Evolutionary conservation across 92 coral and sea anemone species (phyloP).

Genomic region (Heteractis magnifica): DNA sequence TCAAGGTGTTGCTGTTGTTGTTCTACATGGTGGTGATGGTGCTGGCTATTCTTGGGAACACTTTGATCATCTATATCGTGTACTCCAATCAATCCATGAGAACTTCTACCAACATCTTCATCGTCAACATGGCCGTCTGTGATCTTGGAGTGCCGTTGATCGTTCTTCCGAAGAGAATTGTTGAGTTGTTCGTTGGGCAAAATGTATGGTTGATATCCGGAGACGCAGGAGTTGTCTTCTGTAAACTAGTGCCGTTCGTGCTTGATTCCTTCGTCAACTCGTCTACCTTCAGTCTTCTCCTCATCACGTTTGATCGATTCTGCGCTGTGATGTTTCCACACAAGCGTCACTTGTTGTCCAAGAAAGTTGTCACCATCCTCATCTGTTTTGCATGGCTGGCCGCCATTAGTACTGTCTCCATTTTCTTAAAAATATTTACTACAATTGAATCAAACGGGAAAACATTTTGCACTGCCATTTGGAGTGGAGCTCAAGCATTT

Average conservation of each 20-base stretch:
- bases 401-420: background rate
- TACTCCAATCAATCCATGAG: conserved; percentile 56
- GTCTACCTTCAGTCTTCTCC: background rate
- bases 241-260: background rate
- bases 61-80: conserved; percentile 61
- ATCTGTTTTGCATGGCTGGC: background rate
- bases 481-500: background rate
- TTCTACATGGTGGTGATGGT: conserved; percentile 33
- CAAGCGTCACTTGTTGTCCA: conserved; percentile 6
- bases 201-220: background rate
- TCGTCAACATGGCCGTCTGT: conserved; percentile 70
- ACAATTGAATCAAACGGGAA: background rate
- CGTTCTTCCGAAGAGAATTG: background rate
- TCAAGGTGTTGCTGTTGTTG: background rate
- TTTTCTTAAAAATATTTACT: background rate
- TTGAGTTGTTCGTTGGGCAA: background rate
- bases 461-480: background rate
- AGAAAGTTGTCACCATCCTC: background rate
- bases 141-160: conserved; percentile 31
- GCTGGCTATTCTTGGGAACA: conserved; percentile 56
- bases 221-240: background rate
- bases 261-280: background rate
- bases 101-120: conserved; percentile 62
- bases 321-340: background rate
- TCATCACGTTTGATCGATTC: conserved; percentile 1